Evolutionary conservation across 1,140 invertebrate species (phyloP).

Genomic region (Muscidifurax raptorellus): DNA sequence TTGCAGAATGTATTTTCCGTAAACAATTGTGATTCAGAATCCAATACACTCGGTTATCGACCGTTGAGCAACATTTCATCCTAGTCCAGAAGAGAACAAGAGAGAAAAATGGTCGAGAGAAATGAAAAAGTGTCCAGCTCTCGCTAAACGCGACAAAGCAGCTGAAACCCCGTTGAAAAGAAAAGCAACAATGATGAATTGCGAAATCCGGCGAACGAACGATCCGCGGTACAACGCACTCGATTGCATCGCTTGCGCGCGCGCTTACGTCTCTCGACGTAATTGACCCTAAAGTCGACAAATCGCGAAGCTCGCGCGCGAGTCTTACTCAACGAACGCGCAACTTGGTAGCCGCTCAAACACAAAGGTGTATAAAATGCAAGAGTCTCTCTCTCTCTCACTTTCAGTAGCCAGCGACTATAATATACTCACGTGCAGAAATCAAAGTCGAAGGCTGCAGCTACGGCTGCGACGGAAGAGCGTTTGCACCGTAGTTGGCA

Average conservation of each 20-base stretch:
- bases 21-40: conserved; percentile 14
- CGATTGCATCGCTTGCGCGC: conserved; percentile 8
- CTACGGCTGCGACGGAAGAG: background rate
- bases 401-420: background rate
- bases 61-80: background rate
- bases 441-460: conserved; percentile 18
- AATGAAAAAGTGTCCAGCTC: background rate
- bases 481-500: conserved; percentile 32
- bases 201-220: background rate
- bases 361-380: conserved; percentile 1
- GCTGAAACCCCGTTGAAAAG: background rate
- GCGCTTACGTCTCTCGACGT: background rate
- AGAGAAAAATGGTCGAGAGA: background rate
- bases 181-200: background rate
- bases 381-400: background rate
- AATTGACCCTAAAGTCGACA: conserved; percentile 41
- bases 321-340: background rate
- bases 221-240: background rate
- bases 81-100: background rate
- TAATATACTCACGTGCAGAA: background rate
- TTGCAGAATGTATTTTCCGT: background rate
- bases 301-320: conserved; percentile 16
- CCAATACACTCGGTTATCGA: background rate
- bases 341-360: background rate
- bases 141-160: background rate